A percentile compares a stretch with the other conserved stretches of the same genome.
These are phyloP conservation scores for Platycnemis pennipes DNA, from an alignment of 2,888 invertebrate species.

Conservation along the genomic window DNA sequence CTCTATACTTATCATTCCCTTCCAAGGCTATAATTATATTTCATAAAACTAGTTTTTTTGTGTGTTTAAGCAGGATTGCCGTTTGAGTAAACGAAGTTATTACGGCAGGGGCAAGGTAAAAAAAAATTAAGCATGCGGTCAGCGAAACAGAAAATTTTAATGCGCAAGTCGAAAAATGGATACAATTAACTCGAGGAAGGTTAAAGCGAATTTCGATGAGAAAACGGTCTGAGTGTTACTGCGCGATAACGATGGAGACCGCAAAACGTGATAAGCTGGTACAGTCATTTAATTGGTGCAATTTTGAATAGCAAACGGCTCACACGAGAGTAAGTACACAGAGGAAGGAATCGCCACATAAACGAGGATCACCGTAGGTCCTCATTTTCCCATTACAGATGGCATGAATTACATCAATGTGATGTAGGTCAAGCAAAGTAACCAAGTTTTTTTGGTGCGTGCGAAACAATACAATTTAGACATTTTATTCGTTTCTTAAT, in stretches of 20 bases:
- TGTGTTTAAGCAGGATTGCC: neutral
- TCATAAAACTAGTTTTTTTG: neutral
- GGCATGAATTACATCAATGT: neutral
- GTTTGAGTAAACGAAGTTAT: neutral
- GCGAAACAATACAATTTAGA: too few species aligned
- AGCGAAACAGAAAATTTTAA: neutral
- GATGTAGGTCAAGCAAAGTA: neutral
- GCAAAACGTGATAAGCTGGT: neutral
- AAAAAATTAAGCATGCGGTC: neutral
- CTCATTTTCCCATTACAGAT: neutral
- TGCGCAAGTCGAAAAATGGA: neutral
- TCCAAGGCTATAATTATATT: neutral
- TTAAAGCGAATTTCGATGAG: neutral
- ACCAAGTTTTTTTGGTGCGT: neutral
- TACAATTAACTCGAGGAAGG: slow-evolving; percentile 10
- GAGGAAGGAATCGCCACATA: neutral
- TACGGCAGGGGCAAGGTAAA: neutral
- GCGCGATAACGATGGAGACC: neutral
- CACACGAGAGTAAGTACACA: neutral
- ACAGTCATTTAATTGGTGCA: neutral
- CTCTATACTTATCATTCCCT: neutral
- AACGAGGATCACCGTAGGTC: neutral
- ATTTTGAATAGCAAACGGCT: neutral
- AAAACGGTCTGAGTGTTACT: neutral
- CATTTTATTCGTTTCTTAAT: too few species aligned